A percentile compares a stretch with the other conserved stretches of the same genome.
These are phyloP conservation scores for Istiophorus platypterus DNA, from an alignment of 2,113 vertebrate species.

Conservation along the genomic window DNA sequence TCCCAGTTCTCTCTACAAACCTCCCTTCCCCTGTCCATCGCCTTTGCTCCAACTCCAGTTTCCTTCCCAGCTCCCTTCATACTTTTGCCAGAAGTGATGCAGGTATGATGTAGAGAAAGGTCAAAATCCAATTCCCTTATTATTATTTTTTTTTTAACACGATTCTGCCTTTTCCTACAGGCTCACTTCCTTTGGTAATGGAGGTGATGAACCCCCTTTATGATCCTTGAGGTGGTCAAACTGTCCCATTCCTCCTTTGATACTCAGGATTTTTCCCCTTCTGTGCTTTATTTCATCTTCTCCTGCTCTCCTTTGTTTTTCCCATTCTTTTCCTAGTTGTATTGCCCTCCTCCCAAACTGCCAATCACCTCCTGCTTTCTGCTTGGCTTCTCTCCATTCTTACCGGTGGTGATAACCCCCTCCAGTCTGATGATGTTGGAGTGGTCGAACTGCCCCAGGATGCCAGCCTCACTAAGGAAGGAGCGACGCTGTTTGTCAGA, in stretches of 20 bases:
- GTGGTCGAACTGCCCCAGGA: conserved; percentile 96
- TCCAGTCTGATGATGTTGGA: conserved; percentile 93
- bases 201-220: conserved; percentile 12
- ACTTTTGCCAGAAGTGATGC: conserved; percentile 2
- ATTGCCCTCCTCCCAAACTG: conserved; percentile 9
- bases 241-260: conserved; percentile 3
- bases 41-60: conserved; percentile 12
- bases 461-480: conserved; percentile 92
- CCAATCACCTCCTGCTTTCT: not conserved
- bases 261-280: not conserved
- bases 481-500: conserved; percentile 89
- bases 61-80: conserved; percentile 6
- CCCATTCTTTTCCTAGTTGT: conserved; percentile 15
- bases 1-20: not conserved
- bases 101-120: conserved; percentile 17
- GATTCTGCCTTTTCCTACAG: not conserved
- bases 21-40: not conserved
- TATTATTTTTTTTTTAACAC: not conserved
- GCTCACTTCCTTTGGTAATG: not conserved
- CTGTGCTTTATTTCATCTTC: conserved; percentile 17
- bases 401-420: conserved; percentile 94
- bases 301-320: not conserved
- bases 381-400: conserved; percentile 11
- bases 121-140: conserved; percentile 15
- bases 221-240: conserved; percentile 6